Evolutionary conservation across 2,797 vertebrate species (phyloP), one percentile per base, ranked within the genome.

Genomic region (Manis crassicaudata): DNA sequence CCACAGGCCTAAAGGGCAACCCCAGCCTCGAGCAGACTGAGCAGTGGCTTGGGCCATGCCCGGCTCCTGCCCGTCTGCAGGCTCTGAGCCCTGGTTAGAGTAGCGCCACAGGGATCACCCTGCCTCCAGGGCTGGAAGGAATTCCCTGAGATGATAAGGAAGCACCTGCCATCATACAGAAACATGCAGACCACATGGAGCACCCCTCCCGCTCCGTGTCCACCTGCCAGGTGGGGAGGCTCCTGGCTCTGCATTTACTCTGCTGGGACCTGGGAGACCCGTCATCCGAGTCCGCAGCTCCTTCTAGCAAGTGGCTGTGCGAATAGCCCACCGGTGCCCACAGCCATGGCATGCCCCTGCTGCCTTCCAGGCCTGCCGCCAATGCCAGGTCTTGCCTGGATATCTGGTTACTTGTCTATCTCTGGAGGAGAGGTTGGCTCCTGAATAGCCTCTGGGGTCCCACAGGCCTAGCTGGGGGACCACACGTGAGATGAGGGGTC

Each of bases 11-110:
- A 21, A 56, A 50, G 72, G 40, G 58, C 73, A 68, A 65, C 25
- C 56, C 16, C 97, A 92, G 98, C 83, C 87, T 77, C 92, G 97
- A 97, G 85, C 92, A 89, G 79, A 94, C 96, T 62, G 2, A 60
- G n/a, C 20, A 25, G 6, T 14, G 35, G 20, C 70, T 16, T 3
- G 1, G 27, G 46, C 23, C 62, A 5, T 6, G 17, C 60, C 0
- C 4, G 29, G 54, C n/a, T 23, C 37, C 6, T 0, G 54, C 60
- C 54, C 27, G 40, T 37, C 35, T 46, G 23, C 46, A 46, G 46
- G 10, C 46, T 46, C 46, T 46, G 46, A 46, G 46, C 46, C 46
- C 46, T 11, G 46, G 46, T 46, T 46, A 46, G 25, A 43, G 21
- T 5, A 16, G 37, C 40, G 35, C 25, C 6, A 4, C 43, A 32